Conservation (phyloP, 2,113 vertebrate species). For the Bubalus kerabau region DNA sequence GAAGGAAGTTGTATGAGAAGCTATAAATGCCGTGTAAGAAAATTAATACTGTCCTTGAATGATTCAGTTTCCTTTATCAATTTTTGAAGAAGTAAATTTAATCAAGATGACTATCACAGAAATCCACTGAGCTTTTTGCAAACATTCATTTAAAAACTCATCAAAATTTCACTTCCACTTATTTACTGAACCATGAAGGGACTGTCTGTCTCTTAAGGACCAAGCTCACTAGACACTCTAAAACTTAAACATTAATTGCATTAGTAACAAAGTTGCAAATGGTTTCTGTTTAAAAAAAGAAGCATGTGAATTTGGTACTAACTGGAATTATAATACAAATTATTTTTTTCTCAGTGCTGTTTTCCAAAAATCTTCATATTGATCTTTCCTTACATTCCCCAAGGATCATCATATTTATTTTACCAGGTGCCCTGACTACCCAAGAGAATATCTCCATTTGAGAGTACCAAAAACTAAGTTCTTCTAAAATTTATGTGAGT, state of each 20-base stretch:
- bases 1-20: neutral
- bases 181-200: neutral
- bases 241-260: constrained; percentile 5
- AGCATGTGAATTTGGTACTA: neutral
- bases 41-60: constrained; percentile 45
- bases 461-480: neutral
- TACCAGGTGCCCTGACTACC: neutral
- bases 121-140: constrained; percentile 19
- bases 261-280: neutral
- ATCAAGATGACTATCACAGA: neutral
- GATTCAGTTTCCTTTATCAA: neutral
- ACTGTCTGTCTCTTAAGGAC: neutral
- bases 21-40: constrained; percentile 14
- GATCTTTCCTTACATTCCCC: neutral
- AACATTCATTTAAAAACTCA: constrained; percentile 6
- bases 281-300: neutral
- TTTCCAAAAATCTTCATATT: neutral
- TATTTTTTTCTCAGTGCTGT: neutral
- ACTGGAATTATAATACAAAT: neutral
- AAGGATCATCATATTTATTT: neutral
- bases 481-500: neutral
- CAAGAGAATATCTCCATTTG: neutral
- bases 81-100: constrained; percentile 44
- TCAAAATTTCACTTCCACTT: constrained; percentile 17
- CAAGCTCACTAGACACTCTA: neutral